Percentiles rank a stretch among this genome's conserved stretches.
Conservation (phyloP, 1,140 invertebrate species). For the Platyura marginata region DNA sequence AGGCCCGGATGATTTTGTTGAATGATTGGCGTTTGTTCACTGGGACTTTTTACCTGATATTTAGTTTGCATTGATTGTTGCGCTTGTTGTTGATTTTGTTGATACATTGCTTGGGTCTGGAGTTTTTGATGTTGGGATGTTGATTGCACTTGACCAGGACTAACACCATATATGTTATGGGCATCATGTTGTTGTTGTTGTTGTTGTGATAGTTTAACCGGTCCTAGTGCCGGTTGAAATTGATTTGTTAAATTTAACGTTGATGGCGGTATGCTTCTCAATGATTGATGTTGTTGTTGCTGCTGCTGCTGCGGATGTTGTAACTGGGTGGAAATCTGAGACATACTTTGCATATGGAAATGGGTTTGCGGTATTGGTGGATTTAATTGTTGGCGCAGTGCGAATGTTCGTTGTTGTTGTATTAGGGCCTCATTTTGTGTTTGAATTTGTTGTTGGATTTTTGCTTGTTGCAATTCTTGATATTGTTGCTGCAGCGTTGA, state of each 20-base stretch:
- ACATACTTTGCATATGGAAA: constrained; percentile 17
- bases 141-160: background rate
- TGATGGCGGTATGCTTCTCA: constrained; percentile 17
- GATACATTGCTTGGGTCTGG: constrained; percentile 3
- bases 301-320: background rate
- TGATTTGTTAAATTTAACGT: constrained; percentile 17
- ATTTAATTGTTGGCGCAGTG: constrained; percentile 30
- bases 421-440: constrained; percentile 37
- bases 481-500: constrained; percentile 30
- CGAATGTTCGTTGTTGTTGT: constrained; percentile 38
- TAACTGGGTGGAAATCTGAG: no score
- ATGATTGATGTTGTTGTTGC: constrained; percentile 9
- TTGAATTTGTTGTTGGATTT: constrained; percentile 35
- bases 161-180: constrained; percentile 5
- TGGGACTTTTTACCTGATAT: constrained; percentile 7
- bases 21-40: constrained; percentile 21
- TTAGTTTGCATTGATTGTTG: constrained; percentile 11
- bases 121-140: background rate
- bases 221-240: constrained; percentile 16
- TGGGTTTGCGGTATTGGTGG: constrained; percentile 17
- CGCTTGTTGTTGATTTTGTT: constrained; percentile 10
- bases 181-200: no score
- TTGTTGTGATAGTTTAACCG: constrained; percentile 17
- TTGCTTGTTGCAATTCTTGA: constrained; percentile 37
- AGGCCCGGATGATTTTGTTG: constrained; percentile 24